Evolutionary conservation across 2,113 vertebrate genomes (phyloP).

Genomic region (Paradoxurus hermaphroditus): DNA sequence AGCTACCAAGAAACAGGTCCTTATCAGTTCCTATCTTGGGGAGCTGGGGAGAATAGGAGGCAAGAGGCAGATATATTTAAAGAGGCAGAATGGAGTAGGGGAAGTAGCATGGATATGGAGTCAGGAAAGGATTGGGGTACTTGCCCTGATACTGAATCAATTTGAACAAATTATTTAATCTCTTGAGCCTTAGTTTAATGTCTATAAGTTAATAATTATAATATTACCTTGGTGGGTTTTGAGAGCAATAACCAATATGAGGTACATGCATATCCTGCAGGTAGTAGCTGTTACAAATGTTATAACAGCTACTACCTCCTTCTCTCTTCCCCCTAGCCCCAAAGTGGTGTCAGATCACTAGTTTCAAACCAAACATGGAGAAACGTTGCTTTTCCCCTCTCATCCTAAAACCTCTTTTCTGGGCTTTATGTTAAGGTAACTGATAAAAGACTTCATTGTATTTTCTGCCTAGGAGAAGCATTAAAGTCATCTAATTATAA

Average conservation of each 20-base stretch:
- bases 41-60: not conserved
- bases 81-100: too few species aligned
- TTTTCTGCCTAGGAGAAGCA: not conserved
- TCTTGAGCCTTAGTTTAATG: not conserved
- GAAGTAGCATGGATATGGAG: too few species aligned
- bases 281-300: not conserved
- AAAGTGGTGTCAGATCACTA: not conserved
- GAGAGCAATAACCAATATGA: not conserved
- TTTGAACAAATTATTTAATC: not conserved
- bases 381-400: not conserved
- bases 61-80: not conserved
- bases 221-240: not conserved
- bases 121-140: too few species aligned
- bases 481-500: slow-evolving; percentile 40
- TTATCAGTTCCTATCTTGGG: not conserved
- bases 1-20: not conserved
- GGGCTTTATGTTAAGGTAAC: not conserved
- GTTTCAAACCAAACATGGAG: not conserved
- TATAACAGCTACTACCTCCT: not conserved
- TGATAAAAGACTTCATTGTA: not conserved
- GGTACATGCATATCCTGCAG: not conserved
- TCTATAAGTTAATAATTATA: not conserved
- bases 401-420: not conserved
- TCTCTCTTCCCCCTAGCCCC: not conserved
- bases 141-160: not conserved